Evolutionary conservation across 2,797 vertebrate genomes (phyloP), one percentile per base, ranked within the genome.

Genomic region (Orestias chungarensis): DNA sequence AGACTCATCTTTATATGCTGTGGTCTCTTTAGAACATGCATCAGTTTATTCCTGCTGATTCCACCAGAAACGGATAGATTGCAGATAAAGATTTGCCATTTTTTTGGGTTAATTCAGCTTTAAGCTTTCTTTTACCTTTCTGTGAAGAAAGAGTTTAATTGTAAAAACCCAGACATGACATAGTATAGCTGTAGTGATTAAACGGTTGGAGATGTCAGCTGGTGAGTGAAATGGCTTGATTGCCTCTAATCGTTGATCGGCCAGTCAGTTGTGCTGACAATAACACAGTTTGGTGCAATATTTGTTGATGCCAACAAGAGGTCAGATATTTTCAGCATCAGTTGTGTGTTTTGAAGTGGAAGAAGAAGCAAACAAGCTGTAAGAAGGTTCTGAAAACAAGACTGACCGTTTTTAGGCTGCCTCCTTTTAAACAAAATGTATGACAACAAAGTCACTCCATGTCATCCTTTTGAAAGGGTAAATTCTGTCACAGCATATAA

Each of bases 1-100:
- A 79, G 82, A 82, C 55, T 46, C 61, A 74, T 71, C 76, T 69
- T 75, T 78, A 87, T 80, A 75, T 35, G 71, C 75, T 78, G 71
- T 44, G 66, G 44, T 61, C 73, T 80, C 47, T 46, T 59, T 69
- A 82, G 80, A 78, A 74, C 73, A 40, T 66, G 83, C 46, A 9
- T 33, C 52, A 29, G 6, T 17, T 17, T 17, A 31, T 1, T 31
- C 14, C 6, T 9, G 7, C 7, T 31, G 20, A 57, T 57, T 55
- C 27, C 27, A 18, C 15, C 29, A 57, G 54, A 57, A 57, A 46
- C 44, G 17, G 44, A 46, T 18, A 18, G 44, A 4, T 6, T 33
- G 54, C 54, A 31, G 54, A 33, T 7, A 33, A 9, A 10, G 6
- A 3, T 33, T 20, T 57, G 2, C 6, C 15, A 57, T 3, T 57